Base-by-base conservation (phyloP, 2,113 vertebrate species). In the Cynopterus brachyotis region DNA sequence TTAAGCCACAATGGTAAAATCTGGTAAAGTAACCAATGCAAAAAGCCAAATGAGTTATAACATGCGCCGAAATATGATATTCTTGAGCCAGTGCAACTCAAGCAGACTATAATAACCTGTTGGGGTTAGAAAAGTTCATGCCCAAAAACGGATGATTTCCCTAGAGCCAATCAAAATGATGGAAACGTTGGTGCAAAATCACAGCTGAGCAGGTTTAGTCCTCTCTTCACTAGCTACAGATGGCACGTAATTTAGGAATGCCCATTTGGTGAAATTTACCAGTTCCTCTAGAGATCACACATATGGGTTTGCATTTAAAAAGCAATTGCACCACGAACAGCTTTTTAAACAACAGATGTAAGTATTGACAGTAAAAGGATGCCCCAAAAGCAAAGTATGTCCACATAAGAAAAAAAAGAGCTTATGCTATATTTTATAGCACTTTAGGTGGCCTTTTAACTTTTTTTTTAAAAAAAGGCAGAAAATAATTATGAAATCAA, bases 171-270 rank as follows among this genome's bases (percentile, higher is more conserved):
- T 98, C 98, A 98, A 98, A 98, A 98, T 98, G 98, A 98, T 98
- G 98, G 96, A 98, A 98, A 92, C 96, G 92, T 95, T 98, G 98
- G 99, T 98, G 75, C 97, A 99, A 98, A 98, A 99, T 99, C 99
- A 99, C 99, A 99, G 99, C 99, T 99, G 99, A 99, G 99, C 98
- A 98, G 96, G 98, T 98, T 99, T 99, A 98, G 98, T 98, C 98
- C 98, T 98, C 98, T 98, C 98, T 98, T 98, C 98, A 98, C 98
- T 98, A 98, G 98, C 98, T 99, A 97, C 99, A 99, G 99, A 99
- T 98, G 99, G 98, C 97, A 97, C 97, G 98, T 93, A 99, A 98
- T 99, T 99, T 98, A 99, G 97, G 97, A 99, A 98, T 98, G 98
- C 98, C 98, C 96, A 96, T 98, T 98, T 98, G 98, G 97, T 98